Evolutionary conservation across 2,113 vertebrate genomes (phyloP), one percentile per base, ranked within the genome.

Genomic region (Hippocampus guttulatus): DNA sequence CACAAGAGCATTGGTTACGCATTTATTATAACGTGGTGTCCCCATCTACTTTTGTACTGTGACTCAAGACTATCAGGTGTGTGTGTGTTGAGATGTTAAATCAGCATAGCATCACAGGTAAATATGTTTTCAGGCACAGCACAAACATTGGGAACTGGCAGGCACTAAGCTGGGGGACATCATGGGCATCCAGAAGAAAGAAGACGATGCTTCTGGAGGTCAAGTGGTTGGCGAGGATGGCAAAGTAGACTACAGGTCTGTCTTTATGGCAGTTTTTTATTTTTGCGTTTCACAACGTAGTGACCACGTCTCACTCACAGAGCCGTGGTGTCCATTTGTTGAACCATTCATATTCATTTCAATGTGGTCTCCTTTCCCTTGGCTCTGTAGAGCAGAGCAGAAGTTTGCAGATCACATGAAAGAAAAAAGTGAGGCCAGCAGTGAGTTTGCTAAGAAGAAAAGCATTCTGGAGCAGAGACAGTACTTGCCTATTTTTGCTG

Each of bases 371-470:
- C 23, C 45, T 41, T 67, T 45, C 18, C 61, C 8, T 58, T 54
- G 51, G 20, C 69, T 69, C 73, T 41, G 58, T 78, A 99, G 97
- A 89, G 89, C 96, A 0, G 97, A 98, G 78, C 96, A 98, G 90
- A 98, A 99, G 83, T 98, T 99, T 91, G 97, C 97, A 0, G 95
- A 98, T 80, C 97, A 99, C 81, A 96, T 99, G 97, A 96, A 94
- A 83, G 96, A 96, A 64, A 98, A 95, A 87, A 95, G 82, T 0
- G 93, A 96, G 83, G 97, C 97, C 61, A 98, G 93, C 91, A 99
- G 97, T 1, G 96, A 99, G 49, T 99, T 98, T 82, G 95, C 97
- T 2, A 97, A 96, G 84, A 98, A 98, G 88, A 99, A 99, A 83
- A 95, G 89, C 0, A 88, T 99, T 51, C 81, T 97, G 92, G 95